Conservation (phyloP, 2,888 invertebrate genomes). For the Emmelina monodactyla region DNA sequence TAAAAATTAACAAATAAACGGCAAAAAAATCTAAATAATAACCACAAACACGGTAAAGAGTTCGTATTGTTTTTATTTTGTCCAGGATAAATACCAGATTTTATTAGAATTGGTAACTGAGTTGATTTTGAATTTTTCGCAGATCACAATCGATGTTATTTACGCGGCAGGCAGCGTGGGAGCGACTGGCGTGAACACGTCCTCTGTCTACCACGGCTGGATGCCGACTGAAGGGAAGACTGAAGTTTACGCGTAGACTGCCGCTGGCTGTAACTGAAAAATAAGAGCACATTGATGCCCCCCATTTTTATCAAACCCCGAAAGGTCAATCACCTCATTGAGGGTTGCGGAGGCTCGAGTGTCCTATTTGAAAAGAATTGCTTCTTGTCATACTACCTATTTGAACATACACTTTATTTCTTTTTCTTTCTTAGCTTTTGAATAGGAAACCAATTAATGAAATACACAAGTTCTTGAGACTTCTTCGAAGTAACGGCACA, state of each 20-base stretch:
- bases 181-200: background rate
- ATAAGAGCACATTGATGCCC: constrained; percentile 1
- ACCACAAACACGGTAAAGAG: too few species aligned
- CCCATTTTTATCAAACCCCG: background rate
- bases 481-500: too few species aligned
- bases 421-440: too few species aligned
- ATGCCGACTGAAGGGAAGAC: background rate
- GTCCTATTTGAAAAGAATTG: too few species aligned
- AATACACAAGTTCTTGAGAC: too few species aligned
- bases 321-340: background rate
- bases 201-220: background rate
- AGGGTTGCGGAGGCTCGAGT: background rate
- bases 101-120: background rate
- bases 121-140: background rate
- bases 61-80: too few species aligned
- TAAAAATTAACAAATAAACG: too few species aligned
- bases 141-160: background rate
- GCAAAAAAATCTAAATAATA: too few species aligned
- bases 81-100: too few species aligned
- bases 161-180: background rate
- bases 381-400: too few species aligned
- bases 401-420: too few species aligned
- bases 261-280: background rate
- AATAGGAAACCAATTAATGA: too few species aligned
- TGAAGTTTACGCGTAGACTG: background rate